These are phyloP conservation scores for Polyploca ridens DNA, from an alignment of 2,888 invertebrate genomes.

Conservation along the genomic window DNA sequence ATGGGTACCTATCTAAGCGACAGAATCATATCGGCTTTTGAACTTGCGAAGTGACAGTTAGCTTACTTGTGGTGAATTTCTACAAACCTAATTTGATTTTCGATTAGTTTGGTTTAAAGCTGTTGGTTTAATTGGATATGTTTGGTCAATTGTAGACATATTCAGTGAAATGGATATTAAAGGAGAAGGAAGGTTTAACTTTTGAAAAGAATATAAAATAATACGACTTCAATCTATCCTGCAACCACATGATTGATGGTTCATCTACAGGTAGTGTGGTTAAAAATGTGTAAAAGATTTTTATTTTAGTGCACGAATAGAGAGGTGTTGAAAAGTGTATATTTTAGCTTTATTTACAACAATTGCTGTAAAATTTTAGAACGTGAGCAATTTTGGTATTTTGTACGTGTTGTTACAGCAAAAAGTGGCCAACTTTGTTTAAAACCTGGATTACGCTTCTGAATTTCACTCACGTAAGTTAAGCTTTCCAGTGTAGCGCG, in stretches of 20 bases:
- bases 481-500: constrained; percentile 27
- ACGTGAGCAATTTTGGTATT: constrained; percentile 7
- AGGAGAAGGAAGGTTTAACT: too few species aligned
- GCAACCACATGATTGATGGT: too few species aligned
- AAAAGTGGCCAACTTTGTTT: constrained; percentile 4
- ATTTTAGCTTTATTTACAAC: constrained; percentile 5
- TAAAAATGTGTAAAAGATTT: background rate
- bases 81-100: constrained; percentile 39
- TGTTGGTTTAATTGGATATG: background rate
- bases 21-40: constrained; percentile 23
- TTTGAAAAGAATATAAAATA: too few species aligned
- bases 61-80: constrained; percentile 32
- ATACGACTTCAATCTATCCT: background rate
- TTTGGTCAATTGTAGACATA: background rate
- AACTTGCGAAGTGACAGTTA: constrained; percentile 27
- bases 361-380: background rate
- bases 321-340: background rate
- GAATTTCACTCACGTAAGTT: constrained; percentile 32
- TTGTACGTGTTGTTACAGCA: constrained; percentile 1
- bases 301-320: background rate
- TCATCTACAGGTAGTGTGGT: too few species aligned
- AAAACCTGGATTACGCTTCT: constrained; percentile 25
- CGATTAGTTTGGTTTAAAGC: constrained; percentile 18
- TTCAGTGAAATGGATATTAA: background rate
- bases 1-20: constrained; percentile 28